These are phyloP conservation scores for Crypturellus undulatus DNA, from an alignment of 2,113 vertebrate species.

Conservation along the genomic window DNA sequence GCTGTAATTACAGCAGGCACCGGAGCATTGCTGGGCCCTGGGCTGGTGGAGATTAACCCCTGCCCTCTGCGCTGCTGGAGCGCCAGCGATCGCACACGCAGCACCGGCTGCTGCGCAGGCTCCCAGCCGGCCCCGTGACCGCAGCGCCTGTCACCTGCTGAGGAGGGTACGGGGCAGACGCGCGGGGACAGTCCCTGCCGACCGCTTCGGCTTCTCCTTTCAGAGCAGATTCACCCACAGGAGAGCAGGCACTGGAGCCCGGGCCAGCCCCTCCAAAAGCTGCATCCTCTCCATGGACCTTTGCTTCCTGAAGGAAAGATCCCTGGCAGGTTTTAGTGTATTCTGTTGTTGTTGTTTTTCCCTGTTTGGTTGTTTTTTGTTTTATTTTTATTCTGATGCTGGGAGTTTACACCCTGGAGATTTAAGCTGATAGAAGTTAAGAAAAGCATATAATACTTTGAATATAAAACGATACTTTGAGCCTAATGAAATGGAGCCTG, in stretches of 20 bases:
- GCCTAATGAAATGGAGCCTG: too few species aligned
- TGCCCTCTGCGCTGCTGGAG: not conserved
- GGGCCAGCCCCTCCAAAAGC: not conserved
- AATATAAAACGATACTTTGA: not conserved
- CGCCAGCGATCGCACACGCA: not conserved
- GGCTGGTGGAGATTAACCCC: not conserved
- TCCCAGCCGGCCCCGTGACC: not conserved
- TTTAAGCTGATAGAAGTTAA: not conserved
- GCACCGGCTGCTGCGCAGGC: accelerated
- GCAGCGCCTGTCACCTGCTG: not conserved
- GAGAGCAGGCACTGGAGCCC: not conserved
- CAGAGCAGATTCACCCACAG: not conserved
- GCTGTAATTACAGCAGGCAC: not conserved
- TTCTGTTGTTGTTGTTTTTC: not conserved
- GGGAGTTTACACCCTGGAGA: not conserved
- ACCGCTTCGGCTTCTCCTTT: not conserved
- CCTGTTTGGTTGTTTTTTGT: not conserved
- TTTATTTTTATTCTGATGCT: not conserved
- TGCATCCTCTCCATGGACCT: not conserved
- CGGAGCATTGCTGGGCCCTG: not conserved
- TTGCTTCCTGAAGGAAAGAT: not conserved
- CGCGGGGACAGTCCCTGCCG: not conserved
- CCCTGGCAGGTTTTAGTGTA: not conserved
- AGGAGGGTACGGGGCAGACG: not conserved
- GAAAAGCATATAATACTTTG: not conserved